Conservation (phyloP, 30 jellyfish, hydroid and myxozoan genomes). For the Mastigias papua region DNA sequence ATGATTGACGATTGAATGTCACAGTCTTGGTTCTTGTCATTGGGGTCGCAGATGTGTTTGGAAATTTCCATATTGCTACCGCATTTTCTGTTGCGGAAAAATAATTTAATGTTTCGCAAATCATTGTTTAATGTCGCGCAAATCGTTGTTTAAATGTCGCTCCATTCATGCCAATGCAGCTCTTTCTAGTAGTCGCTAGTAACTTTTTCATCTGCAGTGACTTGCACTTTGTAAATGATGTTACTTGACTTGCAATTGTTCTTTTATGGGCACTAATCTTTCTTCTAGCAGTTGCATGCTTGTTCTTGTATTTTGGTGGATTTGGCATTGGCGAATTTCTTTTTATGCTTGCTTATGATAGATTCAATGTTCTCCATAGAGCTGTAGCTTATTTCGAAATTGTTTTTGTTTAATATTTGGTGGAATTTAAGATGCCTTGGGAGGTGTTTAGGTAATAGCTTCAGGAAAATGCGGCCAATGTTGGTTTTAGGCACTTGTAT, state of each 20-base stretch:
- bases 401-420: not conserved
- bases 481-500: not conserved
- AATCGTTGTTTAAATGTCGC: not conserved
- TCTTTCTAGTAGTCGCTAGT: not conserved
- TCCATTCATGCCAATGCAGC: not conserved
- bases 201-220: not conserved
- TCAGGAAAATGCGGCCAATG: not conserved
- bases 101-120: not conserved
- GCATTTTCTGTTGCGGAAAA: not conserved
- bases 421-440: not conserved
- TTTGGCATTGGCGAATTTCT: not conserved
- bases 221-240: not conserved
- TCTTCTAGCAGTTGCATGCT: not conserved
- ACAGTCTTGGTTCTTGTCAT: not conserved
- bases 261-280: not conserved
- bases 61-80: not conserved
- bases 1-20: not conserved
- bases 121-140: not conserved
- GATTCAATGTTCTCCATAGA: not conserved
- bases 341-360: not conserved
- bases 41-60: not conserved
- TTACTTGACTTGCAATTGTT: not conserved
- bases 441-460: not conserved
- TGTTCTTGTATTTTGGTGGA: not conserved
- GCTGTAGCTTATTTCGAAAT: not conserved